phyloP scores from a whole-genome alignment of 2,888 invertebrate genomes.

The Nyleta sp. region DNA sequence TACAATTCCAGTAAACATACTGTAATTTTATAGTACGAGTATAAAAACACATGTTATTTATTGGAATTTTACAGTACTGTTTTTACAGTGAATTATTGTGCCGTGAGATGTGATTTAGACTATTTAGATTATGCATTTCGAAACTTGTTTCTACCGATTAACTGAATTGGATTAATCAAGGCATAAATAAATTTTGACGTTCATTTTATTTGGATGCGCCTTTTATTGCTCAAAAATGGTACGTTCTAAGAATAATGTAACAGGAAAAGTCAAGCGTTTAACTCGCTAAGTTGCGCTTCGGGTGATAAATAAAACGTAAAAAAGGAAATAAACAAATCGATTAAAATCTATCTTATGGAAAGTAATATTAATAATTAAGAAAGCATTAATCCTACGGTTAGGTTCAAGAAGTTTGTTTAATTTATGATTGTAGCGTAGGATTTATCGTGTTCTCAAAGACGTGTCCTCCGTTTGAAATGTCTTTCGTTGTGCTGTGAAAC shows the following conservation, averaged over 20 bases:
- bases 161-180: too few relatives aligned
- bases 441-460: conserved; percentile 17
- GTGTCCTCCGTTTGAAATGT: conserved; percentile 22
- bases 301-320: conserved; percentile 22
- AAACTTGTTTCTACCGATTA: too few relatives aligned
- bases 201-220: conserved; percentile 26
- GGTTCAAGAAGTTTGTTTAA: conserved; percentile 28
- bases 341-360: too few relatives aligned
- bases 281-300: conserved; percentile 22
- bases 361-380: not conserved
- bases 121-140: too few relatives aligned
- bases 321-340: not conserved
- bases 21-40: too few relatives aligned
- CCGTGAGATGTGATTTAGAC: too few relatives aligned
- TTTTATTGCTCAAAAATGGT: conserved; percentile 4
- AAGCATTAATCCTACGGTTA: conserved; percentile 31
- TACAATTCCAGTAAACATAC: too few relatives aligned
- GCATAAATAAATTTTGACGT: conserved; percentile 10
- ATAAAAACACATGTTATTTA: too few relatives aligned
- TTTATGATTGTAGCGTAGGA: conserved; percentile 33
- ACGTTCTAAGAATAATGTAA: conserved; percentile 4
- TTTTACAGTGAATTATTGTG: too few relatives aligned
- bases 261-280: conserved; percentile 3
- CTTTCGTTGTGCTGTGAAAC: conserved; percentile 49
- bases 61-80: too few relatives aligned